Evolutionary conservation across 2,113 vertebrate species (phyloP).

Genomic region (Calonectris borealis): DNA sequence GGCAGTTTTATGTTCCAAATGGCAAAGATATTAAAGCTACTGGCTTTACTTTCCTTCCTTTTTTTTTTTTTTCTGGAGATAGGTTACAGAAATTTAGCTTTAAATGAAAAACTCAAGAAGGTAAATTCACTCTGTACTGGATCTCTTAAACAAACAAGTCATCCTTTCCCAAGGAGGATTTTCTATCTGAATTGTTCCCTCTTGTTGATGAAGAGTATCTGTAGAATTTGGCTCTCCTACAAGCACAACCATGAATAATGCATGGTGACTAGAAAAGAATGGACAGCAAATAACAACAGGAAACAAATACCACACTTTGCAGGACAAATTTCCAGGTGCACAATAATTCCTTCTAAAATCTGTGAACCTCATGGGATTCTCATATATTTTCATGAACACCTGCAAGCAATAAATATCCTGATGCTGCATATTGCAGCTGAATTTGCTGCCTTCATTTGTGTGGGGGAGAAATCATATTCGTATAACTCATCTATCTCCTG

Average conservation of each 20-base stretch:
- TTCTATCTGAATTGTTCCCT: slow-evolving; percentile 33
- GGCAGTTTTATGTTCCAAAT: neutral
- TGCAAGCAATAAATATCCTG: slow-evolving; percentile 62
- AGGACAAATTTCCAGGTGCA: slow-evolving; percentile 65
- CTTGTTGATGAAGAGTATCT: slow-evolving; percentile 54
- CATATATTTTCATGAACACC: slow-evolving; percentile 68
- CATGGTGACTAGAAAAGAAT: slow-evolving; percentile 54
- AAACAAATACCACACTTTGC: slow-evolving; percentile 64
- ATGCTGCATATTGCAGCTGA: slow-evolving; percentile 16
- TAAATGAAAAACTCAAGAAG: neutral
- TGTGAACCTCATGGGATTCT: slow-evolving; percentile 63
- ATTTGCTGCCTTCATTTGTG: slow-evolving; percentile 49
- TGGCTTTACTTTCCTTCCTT: neutral
- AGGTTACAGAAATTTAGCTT: neutral
- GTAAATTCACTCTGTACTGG: neutral
- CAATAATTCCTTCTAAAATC: slow-evolving; percentile 66
- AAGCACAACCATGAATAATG: slow-evolving; percentile 64
- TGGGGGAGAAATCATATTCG: slow-evolving; percentile 9
- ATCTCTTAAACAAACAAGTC: slow-evolving; percentile 23
- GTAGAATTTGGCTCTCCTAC: slow-evolving; percentile 53
- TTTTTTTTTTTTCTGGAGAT: neutral
- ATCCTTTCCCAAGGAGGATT: slow-evolving; percentile 34
- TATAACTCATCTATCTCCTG: slow-evolving; percentile 46
- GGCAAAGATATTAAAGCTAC: neutral
- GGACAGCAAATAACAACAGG: slow-evolving; percentile 64